A percentile compares a stretch with the other conserved stretches of the same genome.
Evolutionary conservation across 2,797 vertebrate species (phyloP).

Genomic region (Anabacerthia variegaticeps): DNA sequence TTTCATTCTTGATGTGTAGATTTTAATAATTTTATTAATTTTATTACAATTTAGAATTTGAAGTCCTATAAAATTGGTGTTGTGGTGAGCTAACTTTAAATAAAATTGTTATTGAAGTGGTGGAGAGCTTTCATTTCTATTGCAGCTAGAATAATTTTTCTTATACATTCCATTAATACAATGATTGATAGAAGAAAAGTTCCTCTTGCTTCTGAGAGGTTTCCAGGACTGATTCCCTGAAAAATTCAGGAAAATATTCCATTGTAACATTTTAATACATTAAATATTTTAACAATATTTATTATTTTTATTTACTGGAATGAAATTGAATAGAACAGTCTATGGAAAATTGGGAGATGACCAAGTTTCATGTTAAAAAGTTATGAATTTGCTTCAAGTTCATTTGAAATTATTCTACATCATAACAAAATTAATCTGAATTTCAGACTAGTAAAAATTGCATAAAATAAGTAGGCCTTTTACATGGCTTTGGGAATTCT

Average conservation of each 20-base stretch:
- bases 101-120: background rate
- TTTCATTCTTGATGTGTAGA: background rate
- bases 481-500: background rate
- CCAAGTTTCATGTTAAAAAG: background rate
- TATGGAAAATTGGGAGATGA: background rate
- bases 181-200: background rate
- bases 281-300: background rate
- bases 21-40: background rate
- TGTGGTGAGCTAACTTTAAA: background rate
- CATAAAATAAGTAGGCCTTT: background rate
- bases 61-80: background rate
- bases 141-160: background rate
- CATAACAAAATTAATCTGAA: background rate
- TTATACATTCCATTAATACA: background rate
- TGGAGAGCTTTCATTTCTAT: accelerated
- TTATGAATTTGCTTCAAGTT: background rate
- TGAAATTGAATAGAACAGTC: background rate
- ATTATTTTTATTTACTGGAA: accelerated
- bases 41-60: background rate
- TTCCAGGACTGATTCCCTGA: background rate
- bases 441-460: background rate
- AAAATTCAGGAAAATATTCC: background rate
- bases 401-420: background rate
- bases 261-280: accelerated
- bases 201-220: background rate